Evolutionary conservation across 2,113 vertebrate species (phyloP).

Genomic region (Antechinus stuartii): DNA sequence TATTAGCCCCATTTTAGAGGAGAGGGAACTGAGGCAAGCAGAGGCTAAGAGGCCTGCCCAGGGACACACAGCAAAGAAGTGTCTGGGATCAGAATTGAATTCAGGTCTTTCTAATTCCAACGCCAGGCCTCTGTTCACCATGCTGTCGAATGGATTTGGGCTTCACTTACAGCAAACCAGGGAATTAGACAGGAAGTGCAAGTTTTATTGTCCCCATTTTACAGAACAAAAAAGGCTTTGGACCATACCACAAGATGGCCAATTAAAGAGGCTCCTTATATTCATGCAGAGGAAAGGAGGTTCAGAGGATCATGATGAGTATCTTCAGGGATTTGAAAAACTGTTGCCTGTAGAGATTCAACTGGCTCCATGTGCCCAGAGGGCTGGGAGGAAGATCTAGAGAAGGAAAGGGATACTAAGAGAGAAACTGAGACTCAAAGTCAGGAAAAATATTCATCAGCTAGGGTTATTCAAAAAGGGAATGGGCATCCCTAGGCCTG

Average conservation of each 20-base stretch:
- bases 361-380: neutral
- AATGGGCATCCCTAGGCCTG: neutral
- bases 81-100: neutral
- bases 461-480: neutral
- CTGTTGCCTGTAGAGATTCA: neutral
- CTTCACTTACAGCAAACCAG: neutral
- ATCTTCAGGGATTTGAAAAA: neutral
- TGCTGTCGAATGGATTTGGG: neutral
- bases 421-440: neutral
- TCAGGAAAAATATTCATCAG: neutral
- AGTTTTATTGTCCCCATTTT: neutral
- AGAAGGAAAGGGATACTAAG: neutral
- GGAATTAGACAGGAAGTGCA: neutral
- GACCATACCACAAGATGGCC: neutral
- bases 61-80: neutral
- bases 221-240: neutral
- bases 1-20: neutral
- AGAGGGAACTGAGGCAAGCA: neutral
- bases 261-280: neutral
- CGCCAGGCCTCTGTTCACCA: neutral
- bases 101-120: neutral
- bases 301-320: neutral
- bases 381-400: neutral
- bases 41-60: neutral
- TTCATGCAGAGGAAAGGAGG: neutral